Percentiles rank a stretch among this genome's conserved stretches.
phyloP scores from a whole-genome alignment of 1,140 invertebrate genomes.

The Drosophila orosa region DNA sequence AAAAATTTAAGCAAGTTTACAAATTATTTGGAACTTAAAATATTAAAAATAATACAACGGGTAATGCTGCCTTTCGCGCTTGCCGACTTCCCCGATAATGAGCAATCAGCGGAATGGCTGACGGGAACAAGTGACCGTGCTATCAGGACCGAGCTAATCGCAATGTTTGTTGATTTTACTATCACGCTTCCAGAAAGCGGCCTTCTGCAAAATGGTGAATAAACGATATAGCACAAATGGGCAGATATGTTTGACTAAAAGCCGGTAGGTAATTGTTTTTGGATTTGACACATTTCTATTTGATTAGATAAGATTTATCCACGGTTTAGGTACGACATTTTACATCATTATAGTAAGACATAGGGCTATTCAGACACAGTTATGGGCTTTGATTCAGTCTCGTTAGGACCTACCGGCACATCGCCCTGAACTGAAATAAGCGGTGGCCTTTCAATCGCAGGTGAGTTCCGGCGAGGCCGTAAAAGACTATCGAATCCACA shows the following conservation, averaged over 20 bases:
- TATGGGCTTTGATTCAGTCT: neutral
- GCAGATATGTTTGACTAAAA: neutral
- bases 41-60: no score
- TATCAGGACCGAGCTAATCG: constrained; percentile 6
- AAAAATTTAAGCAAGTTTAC: no score
- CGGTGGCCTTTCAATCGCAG: neutral
- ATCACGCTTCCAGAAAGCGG: neutral
- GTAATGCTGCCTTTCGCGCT: neutral
- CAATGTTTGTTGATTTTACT: neutral
- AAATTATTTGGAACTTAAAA: no score
- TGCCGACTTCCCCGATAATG: constrained; percentile 2
- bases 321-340: neutral
- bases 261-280: neutral
- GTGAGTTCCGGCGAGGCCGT: neutral
- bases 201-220: constrained; percentile 1
- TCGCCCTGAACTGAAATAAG: neutral
- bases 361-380: neutral
- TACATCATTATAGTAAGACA: neutral
- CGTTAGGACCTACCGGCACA: neutral
- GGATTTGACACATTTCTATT: neutral
- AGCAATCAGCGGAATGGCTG: neutral
- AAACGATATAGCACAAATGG: neutral
- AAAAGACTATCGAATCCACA: constrained; percentile 41
- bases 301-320: neutral
- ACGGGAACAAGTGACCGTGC: neutral